phyloP scores from a whole-genome alignment of 2,888 invertebrate genomes.

The Cylloceria caligata region DNA sequence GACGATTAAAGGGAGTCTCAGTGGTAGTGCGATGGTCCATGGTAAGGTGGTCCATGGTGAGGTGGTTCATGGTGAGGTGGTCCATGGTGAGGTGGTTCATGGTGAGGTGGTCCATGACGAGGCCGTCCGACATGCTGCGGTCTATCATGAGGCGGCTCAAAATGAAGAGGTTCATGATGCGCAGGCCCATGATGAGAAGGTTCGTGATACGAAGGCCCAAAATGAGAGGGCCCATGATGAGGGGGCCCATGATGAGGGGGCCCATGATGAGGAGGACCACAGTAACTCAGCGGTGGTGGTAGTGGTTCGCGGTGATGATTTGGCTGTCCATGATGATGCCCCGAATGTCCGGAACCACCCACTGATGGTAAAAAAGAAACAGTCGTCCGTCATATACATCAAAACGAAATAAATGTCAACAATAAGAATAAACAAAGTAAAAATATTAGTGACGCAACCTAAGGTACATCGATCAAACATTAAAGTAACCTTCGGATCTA shows the following conservation, averaged over 20 bases:
- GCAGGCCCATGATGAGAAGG: constrained; percentile 40
- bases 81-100: constrained; percentile 34
- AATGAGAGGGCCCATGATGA: constrained; percentile 14
- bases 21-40: neutral
- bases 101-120: constrained; percentile 40
- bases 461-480: neutral
- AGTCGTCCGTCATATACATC: neutral
- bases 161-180: constrained; percentile 31
- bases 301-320: constrained; percentile 7
- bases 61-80: constrained; percentile 43
- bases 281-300: constrained; percentile 13
- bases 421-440: neutral
- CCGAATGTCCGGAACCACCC: constrained; percentile 13
- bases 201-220: constrained; percentile 43
- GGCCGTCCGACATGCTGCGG: constrained; percentile 38
- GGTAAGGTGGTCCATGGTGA: constrained; percentile 36
- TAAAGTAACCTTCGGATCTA: neutral
- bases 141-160: constrained; percentile 35
- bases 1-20: neutral
- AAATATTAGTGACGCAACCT: neutral
- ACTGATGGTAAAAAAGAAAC: neutral
- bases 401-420: neutral
- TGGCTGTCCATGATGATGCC: constrained; percentile 41
- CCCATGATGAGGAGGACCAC: neutral
- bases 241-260: constrained; percentile 27